Conservation (phyloP, 1,140 invertebrate genomes). For the Sinella curviseta region DNA sequence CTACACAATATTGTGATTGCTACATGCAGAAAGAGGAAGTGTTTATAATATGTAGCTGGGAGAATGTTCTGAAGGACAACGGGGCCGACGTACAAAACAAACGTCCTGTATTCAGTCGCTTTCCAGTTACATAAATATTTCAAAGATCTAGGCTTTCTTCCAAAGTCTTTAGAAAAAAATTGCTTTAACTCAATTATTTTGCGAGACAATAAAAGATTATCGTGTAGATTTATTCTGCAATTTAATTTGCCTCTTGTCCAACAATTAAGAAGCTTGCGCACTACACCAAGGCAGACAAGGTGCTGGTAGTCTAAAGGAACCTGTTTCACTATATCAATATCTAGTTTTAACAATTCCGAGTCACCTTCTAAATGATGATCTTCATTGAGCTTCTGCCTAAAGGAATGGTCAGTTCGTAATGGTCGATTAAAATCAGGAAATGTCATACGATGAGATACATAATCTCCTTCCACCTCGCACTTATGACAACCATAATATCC, state of each 20-base stretch:
- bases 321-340: slow-evolving; percentile 49
- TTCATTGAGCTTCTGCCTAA: slow-evolving; percentile 38
- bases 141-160: slow-evolving; percentile 35
- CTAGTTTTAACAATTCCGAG: neutral
- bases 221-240: neutral
- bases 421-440: slow-evolving; percentile 45
- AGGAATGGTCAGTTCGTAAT: slow-evolving; percentile 34
- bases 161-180: slow-evolving; percentile 41
- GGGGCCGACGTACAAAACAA: slow-evolving; percentile 46
- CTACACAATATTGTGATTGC: slow-evolving; percentile 29
- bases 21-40: slow-evolving; percentile 18
- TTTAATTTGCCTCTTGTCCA: slow-evolving; percentile 45
- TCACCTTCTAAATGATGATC: neutral
- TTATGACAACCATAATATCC: slow-evolving; percentile 51
- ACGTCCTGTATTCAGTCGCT: slow-evolving; percentile 40
- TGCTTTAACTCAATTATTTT: neutral
- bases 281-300: slow-evolving; percentile 54
- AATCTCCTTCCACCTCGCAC: slow-evolving; percentile 50
- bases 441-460: slow-evolving; percentile 41
- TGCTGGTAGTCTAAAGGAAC: slow-evolving; percentile 56
- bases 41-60: slow-evolving; percentile 4
- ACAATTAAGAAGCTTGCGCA: slow-evolving; percentile 51
- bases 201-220: neutral
- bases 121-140: slow-evolving; percentile 37
- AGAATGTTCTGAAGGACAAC: slow-evolving; percentile 32